phyloP scores from a whole-genome alignment of 2,888 invertebrate species.

The Trachelus stipa region DNA sequence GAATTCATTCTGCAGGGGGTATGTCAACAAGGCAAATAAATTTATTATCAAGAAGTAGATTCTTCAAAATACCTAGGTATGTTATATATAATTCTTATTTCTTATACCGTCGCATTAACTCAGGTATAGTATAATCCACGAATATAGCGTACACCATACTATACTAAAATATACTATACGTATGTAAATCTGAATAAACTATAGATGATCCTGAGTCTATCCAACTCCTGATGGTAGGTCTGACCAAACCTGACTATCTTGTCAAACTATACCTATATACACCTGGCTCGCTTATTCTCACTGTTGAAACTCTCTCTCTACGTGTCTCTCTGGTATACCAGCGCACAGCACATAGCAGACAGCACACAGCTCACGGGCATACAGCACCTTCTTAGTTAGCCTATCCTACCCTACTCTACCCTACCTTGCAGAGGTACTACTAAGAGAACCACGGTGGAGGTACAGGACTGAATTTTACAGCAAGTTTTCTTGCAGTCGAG shows the following conservation, averaged over 20 bases:
- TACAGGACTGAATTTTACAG: slow-evolving; percentile 28
- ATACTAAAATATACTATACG: neutral
- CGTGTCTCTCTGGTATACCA: neutral
- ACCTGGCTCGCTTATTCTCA: neutral
- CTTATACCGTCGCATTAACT: neutral
- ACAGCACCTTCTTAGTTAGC: slow-evolving; percentile 6
- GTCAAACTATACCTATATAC: neutral
- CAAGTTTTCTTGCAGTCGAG: slow-evolving; percentile 44
- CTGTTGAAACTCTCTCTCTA: slow-evolving; percentile 1
- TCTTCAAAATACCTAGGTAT: neutral
- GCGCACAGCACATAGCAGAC: neutral
- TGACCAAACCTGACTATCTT: neutral
- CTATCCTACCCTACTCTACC: slow-evolving; percentile 32
- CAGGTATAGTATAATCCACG: neutral
- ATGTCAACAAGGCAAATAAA: neutral
- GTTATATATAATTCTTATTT: neutral
- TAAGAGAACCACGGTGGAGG: slow-evolving; percentile 12
- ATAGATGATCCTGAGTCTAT: neutral
- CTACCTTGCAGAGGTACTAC: slow-evolving; percentile 15
- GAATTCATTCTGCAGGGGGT: neutral
- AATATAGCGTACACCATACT: neutral
- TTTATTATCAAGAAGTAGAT: neutral
- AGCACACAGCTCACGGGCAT: neutral
- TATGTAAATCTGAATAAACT: neutral
- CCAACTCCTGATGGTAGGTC: neutral